Conservation (phyloP, 2,797 vertebrate genomes). For the Acrossocheilus fasciatus region DNA sequence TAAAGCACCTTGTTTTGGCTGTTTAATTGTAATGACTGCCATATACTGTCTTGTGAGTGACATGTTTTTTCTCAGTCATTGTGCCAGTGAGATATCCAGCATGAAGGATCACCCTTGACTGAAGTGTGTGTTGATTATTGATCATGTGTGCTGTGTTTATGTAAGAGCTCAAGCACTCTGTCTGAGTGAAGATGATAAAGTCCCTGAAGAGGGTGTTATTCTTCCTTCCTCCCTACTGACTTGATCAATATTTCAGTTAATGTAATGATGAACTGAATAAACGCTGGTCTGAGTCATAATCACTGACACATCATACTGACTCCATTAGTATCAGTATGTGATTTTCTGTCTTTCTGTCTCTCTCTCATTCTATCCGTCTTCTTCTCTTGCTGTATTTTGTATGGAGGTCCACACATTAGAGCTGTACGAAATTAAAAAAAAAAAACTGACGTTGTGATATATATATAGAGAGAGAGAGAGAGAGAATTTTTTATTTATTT, state of each 20-base stretch:
- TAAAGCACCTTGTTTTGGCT: neutral
- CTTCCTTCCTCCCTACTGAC: neutral
- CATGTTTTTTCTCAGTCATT: neutral
- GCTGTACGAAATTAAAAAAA: no score
- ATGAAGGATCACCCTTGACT: neutral
- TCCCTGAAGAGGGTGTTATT: slow-evolving; percentile 1
- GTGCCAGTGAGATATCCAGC: neutral
- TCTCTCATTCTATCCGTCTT: neutral
- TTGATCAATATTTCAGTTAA: neutral
- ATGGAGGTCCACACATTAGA: no score
- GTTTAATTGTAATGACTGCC: neutral
- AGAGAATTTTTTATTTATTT: no score
- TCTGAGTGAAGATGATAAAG: slow-evolving; percentile 1
- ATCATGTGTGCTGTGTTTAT: neutral
- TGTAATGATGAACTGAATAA: neutral
- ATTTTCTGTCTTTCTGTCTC: neutral
- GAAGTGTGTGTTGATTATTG: neutral
- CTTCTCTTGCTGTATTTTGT: neutral
- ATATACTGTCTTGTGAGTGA: neutral
- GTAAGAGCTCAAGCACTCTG: neutral
- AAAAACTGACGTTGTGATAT: no score
- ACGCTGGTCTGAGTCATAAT: neutral
- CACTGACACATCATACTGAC: neutral
- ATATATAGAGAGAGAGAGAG: no score
- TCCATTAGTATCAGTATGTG: neutral